Percentiles rank a stretch among this genome's conserved stretches.
phyloP scores from a whole-genome alignment of 1,140 invertebrate species.

The Drosophila sechellia region DNA sequence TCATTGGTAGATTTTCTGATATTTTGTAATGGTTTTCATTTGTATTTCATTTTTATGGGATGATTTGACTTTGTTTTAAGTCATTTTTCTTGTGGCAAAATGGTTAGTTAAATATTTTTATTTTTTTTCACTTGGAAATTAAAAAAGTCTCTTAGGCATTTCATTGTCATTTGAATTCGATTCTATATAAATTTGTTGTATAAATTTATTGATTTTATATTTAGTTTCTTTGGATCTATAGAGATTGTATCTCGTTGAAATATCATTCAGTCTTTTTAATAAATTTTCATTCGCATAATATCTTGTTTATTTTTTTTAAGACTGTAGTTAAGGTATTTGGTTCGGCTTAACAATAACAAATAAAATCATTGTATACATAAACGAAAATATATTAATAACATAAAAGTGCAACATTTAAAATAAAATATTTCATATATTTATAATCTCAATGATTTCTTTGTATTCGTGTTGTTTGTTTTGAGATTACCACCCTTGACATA shows the following conservation, averaged over 20 bases:
- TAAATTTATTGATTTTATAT: constrained; percentile 10
- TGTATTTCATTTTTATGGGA: constrained; percentile 6
- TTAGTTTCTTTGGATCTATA: constrained; percentile 4
- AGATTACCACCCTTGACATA: constrained; percentile 66
- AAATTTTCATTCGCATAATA: constrained; percentile 13
- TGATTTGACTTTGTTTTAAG: background rate
- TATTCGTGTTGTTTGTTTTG: constrained; percentile 47
- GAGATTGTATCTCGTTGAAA: constrained; percentile 29
- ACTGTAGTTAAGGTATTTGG: constrained; percentile 13
- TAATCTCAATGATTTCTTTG: constrained; percentile 32
- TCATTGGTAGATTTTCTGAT: background rate
- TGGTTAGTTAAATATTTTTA: background rate
- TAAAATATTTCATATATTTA: constrained; percentile 60
- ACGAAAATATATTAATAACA: constrained; percentile 76
- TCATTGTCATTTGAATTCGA: background rate
- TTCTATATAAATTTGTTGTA: background rate
- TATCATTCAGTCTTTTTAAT: constrained; percentile 62
- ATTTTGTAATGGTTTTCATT: constrained; percentile 10
- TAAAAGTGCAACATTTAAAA: constrained; percentile 76
- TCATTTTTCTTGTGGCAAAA: constrained; percentile 1
- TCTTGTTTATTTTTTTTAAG: constrained; percentile 11
- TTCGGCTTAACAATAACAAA: constrained; percentile 65
- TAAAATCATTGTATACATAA: constrained; percentile 69
- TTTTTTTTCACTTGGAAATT: constrained; percentile 4
- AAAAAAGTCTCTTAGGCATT: background rate